Base-by-base conservation (phyloP, 2,113 vertebrate species). In the Toxotes jaculatrix region DNA sequence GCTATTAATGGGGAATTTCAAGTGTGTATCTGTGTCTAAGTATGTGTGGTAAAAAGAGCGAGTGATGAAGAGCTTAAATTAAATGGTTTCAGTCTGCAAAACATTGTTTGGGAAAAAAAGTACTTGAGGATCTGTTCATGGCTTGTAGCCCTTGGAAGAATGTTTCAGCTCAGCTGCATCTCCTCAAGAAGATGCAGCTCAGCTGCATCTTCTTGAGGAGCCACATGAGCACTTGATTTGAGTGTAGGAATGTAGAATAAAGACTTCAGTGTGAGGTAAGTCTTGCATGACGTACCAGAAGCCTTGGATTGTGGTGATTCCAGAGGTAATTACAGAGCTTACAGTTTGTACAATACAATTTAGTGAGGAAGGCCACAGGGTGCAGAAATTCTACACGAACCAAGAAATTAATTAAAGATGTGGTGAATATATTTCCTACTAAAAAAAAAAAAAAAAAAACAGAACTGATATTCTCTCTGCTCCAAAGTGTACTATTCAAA, bases 161-260 rank as follows among this genome's bases (percentile, higher is more conserved):
- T 55, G 68, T 45, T 75, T 71, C 34, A 77, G 16, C 31, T 77
- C 16, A 59, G 21, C 42, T 32, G 6, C 14, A 13, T 61, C 65
- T 7, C n/a, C n/a, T n/a, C n/a, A n/a, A n/a, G n/a, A n/a, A n/a
- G n/a, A n/a, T n/a, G n/a, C 34, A 77, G 16, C 31, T 77, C 16
- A 59, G 21, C 42, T 32, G 6, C 14, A 13, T 61, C 65, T 7
- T 40, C 59, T 49, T 10, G 4, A 71, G 19, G 34, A 80, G 59
- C 47, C 56, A 23, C 34, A 42, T 45, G 21, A 59, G 51, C 55
- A 49, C 31, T 72, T 75, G 3, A 38, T 43, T 36, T 59, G 55
- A 83, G 60, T 16, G 47, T 11, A 77, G 59, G 43, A 77, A 73
- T 76, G 43, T 62, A 31, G 47, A 61, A 45, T n/a, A 9, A 23